These are phyloP conservation scores for Protophormia terraenovae DNA, from an alignment of 2,888 invertebrate genomes.

Conservation along the genomic window DNA sequence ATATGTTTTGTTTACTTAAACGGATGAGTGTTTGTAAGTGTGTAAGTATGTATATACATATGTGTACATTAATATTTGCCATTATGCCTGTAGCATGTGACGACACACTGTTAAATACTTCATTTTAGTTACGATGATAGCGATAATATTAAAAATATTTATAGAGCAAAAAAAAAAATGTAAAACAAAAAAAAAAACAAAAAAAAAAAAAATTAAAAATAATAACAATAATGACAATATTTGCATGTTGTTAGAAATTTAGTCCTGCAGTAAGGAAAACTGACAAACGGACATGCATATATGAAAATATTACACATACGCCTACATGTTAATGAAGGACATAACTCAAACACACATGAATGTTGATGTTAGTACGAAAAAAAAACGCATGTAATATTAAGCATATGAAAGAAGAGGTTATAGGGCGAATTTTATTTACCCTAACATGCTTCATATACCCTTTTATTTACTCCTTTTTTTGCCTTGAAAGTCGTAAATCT, in stretches of 20 bases:
- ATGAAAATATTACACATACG: too few relatives aligned
- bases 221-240: slow-evolving; percentile 27
- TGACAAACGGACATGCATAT: background rate
- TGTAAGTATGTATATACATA: background rate
- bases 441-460: too few relatives aligned
- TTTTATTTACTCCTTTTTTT: too few relatives aligned
- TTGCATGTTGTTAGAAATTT: slow-evolving; percentile 44
- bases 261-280: background rate
- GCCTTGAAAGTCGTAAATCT: too few relatives aligned
- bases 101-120: background rate
- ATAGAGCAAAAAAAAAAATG: background rate
- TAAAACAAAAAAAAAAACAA: background rate
- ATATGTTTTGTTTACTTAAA: background rate
- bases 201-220: background rate
- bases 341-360: background rate
- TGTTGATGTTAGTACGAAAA: too few relatives aligned
- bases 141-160: slow-evolving; percentile 25
- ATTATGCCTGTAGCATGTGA: background rate
- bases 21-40: background rate
- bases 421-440: too few relatives aligned
- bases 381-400: too few relatives aligned
- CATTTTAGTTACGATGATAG: slow-evolving; percentile 1
- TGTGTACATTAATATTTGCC: background rate
- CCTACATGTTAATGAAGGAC: background rate
- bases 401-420: too few relatives aligned